These are phyloP conservation scores for Orycteropus afer DNA, from an alignment of 2,113 vertebrate species.

Conservation along the genomic window DNA sequence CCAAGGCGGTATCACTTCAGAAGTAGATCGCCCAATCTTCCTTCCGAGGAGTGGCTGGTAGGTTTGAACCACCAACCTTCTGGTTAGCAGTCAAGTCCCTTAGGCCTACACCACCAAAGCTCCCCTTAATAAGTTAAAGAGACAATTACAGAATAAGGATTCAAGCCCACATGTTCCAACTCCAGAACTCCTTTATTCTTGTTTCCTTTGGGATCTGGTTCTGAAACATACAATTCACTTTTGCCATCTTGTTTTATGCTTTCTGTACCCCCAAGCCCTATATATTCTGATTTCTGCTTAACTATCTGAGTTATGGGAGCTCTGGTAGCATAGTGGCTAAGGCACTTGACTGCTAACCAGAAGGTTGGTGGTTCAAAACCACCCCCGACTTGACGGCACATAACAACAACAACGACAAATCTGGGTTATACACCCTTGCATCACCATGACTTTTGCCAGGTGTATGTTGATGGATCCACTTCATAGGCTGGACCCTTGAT, in stretches of 20 bases:
- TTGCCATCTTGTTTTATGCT: background rate
- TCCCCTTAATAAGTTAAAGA: background rate
- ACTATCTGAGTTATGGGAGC: background rate
- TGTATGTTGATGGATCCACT: background rate
- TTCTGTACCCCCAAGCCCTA: background rate
- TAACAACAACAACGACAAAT: too few species aligned
- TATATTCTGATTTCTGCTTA: slow-evolving; percentile 13
- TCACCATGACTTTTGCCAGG: background rate
- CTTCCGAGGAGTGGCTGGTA: too few species aligned
- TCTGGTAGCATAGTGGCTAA: too few species aligned
- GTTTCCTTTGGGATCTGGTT: background rate
- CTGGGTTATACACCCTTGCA: background rate
- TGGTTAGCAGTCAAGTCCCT: too few species aligned
- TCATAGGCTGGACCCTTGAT: background rate
- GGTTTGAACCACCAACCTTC: too few species aligned
- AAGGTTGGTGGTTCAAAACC: too few species aligned
- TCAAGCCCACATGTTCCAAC: background rate
- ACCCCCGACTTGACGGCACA: too few species aligned
- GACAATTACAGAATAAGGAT: background rate
- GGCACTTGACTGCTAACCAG: too few species aligned
- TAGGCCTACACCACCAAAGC: too few species aligned
- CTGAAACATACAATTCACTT: background rate
- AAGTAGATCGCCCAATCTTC: too few species aligned
- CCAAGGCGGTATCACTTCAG: too few species aligned
- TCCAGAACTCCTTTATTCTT: background rate